Percentiles rank a stretch among this genome's conserved stretches.
These are phyloP conservation scores for Notamacropus eugenii DNA, from an alignment of 2,797 vertebrate species.

Conservation along the genomic window DNA sequence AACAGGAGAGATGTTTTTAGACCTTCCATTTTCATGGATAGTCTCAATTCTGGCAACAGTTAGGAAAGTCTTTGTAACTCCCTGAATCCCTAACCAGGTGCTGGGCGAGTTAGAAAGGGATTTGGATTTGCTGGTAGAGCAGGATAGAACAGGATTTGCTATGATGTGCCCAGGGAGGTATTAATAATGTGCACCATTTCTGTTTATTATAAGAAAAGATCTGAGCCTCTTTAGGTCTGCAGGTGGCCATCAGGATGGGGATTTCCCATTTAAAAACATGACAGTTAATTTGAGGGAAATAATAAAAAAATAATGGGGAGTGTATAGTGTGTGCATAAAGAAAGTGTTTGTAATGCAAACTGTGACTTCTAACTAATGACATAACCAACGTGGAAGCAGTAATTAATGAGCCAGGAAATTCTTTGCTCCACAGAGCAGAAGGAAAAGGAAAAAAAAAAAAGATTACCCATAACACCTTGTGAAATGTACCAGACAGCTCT, in stretches of 20 bases:
- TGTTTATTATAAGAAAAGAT: background rate
- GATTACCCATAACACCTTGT: accelerated
- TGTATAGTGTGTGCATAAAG: background rate
- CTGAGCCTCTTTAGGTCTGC: background rate
- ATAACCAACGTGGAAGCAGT: background rate
- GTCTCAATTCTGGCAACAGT: background rate
- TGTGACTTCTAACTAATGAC: background rate
- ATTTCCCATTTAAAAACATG: constrained; percentile 25
- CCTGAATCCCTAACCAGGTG: accelerated
- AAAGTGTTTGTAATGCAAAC: background rate
- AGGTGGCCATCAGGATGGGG: constrained; percentile 11
- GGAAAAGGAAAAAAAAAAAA: background rate
- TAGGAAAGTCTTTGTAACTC: background rate
- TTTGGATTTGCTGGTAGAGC: background rate
- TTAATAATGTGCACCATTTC: background rate
- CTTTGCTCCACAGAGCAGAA: background rate
- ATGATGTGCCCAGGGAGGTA: background rate
- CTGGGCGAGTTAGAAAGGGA: background rate
- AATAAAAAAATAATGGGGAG: background rate
- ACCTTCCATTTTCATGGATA: background rate
- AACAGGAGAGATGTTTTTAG: background rate
- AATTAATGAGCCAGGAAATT: background rate
- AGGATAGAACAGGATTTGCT: background rate
- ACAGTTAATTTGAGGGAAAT: background rate
- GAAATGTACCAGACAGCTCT: background rate